These are phyloP conservation scores for Slavum lentiscoides DNA, from an alignment of 2,888 invertebrate genomes.

Conservation along the genomic window DNA sequence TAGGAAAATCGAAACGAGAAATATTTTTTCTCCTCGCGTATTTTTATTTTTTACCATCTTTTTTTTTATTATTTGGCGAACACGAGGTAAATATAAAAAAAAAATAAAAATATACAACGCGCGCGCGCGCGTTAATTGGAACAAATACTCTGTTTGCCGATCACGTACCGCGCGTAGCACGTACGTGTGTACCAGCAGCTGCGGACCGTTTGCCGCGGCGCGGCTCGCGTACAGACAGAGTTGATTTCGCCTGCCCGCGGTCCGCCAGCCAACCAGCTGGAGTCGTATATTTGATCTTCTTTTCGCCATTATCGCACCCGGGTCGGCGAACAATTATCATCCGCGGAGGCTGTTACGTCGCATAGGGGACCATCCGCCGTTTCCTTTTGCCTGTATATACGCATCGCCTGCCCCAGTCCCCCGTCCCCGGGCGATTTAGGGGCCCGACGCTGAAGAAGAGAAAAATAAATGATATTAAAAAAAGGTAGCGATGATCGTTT, in stretches of 20 bases:
- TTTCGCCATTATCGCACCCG: slow-evolving; percentile 24
- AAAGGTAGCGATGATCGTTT: too few relatives aligned
- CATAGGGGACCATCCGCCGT: too few relatives aligned
- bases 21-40: neutral
- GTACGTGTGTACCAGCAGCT: neutral
- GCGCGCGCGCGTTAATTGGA: slow-evolving; percentile 36
- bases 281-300: slow-evolving; percentile 44
- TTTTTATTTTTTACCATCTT: neutral
- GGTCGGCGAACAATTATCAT: slow-evolving; percentile 36
- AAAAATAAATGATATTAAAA: too few relatives aligned
- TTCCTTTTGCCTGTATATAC: too few relatives aligned
- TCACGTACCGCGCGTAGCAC: slow-evolving; percentile 25
- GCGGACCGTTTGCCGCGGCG: too few relatives aligned
- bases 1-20: too few relatives aligned
- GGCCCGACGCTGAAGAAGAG: too few relatives aligned
- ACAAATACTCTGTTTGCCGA: slow-evolving; percentile 29
- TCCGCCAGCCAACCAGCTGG: neutral
- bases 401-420: too few relatives aligned
- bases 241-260: slow-evolving; percentile 18
- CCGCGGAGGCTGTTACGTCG: neutral
- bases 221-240: neutral
- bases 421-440: too few relatives aligned
- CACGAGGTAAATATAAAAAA: neutral
- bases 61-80: neutral
- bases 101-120: neutral